phyloP scores from a whole-genome alignment of 2,888 invertebrate genomes.

The Erebia ligea region DNA sequence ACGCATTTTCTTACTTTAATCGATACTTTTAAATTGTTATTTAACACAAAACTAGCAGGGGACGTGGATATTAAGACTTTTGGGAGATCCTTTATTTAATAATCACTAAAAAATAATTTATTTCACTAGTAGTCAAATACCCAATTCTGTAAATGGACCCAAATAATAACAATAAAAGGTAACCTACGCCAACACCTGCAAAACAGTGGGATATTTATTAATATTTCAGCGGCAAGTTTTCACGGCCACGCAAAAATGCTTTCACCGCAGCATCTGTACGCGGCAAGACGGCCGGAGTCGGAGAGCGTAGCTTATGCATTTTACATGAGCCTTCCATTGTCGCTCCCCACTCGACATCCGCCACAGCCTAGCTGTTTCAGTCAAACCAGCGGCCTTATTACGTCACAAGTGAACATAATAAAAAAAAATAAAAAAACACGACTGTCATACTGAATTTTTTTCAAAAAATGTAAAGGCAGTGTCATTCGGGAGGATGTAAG shows the following conservation, averaged over 20 bases:
- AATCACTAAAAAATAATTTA: too few species aligned
- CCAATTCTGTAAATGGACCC: neutral
- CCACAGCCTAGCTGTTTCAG: slow-evolving; percentile 53
- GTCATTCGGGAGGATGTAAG: too few species aligned
- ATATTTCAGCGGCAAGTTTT: slow-evolving; percentile 44
- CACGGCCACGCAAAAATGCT: slow-evolving; percentile 59
- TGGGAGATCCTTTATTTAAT: too few species aligned
- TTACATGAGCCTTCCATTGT: slow-evolving; percentile 82
- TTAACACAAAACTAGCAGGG: too few species aligned
- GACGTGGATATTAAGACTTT: too few species aligned
- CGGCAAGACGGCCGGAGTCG: slow-evolving; percentile 60
- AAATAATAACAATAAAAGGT: neutral
- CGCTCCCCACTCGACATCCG: slow-evolving; percentile 28
- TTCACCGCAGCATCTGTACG: slow-evolving; percentile 73
- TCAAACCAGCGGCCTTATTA: slow-evolving; percentile 10
- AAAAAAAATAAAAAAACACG: too few species aligned
- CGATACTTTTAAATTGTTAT: too few species aligned
- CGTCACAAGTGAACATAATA: too few species aligned
- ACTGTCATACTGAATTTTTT: too few species aligned
- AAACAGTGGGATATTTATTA: slow-evolving; percentile 20
- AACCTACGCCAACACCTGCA: neutral
- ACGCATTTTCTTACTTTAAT: too few species aligned
- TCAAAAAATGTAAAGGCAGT: too few species aligned
- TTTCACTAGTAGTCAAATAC: too few species aligned
- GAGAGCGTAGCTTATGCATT: slow-evolving; percentile 85